A percentile compares a stretch with the other conserved stretches of the same genome.
Conservation (phyloP, 30 jellyfish, hydroid and myxozoan species). For the Haliclystus octoradiatus region DNA sequence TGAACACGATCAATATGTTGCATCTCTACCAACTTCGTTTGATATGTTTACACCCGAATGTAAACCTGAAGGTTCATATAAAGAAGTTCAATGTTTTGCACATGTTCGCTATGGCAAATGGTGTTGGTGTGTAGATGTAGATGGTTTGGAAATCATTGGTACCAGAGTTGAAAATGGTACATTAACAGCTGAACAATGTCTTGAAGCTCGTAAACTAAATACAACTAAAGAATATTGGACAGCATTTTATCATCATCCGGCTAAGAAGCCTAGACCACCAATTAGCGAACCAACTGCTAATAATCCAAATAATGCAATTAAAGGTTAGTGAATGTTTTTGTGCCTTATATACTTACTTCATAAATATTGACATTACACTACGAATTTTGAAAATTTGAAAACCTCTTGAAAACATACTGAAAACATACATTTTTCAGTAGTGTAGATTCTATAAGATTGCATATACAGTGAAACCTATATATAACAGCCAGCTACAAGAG, state of each 20-base stretch:
- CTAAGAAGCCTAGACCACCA: conserved; percentile 34
- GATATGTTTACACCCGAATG: conserved; percentile 95
- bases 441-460: too few species aligned
- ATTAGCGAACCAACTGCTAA: too few species aligned
- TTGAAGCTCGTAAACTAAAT: conserved; percentile 44
- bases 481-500: too few species aligned
- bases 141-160: conserved; percentile 86
- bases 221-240: conserved; percentile 73
- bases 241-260: conserved; percentile 73
- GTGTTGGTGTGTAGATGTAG: conserved; percentile 97
- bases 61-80: conserved; percentile 75
- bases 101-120: conserved; percentile 72
- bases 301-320: too few species aligned
- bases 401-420: too few species aligned
- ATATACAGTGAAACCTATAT: too few species aligned
- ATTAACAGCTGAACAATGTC: conserved; percentile 55
- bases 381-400: too few species aligned
- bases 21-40: conserved; percentile 67
- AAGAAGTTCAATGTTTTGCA: conserved; percentile 78
- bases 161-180: conserved; percentile 42
- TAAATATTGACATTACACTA: too few species aligned
- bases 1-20: conserved; percentile 61
- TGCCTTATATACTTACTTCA: too few species aligned
- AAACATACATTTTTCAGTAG: too few species aligned
- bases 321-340: too few species aligned